phyloP scores from a whole-genome alignment of 2,797 vertebrate genomes.

The Simalia tracyae region DNA sequence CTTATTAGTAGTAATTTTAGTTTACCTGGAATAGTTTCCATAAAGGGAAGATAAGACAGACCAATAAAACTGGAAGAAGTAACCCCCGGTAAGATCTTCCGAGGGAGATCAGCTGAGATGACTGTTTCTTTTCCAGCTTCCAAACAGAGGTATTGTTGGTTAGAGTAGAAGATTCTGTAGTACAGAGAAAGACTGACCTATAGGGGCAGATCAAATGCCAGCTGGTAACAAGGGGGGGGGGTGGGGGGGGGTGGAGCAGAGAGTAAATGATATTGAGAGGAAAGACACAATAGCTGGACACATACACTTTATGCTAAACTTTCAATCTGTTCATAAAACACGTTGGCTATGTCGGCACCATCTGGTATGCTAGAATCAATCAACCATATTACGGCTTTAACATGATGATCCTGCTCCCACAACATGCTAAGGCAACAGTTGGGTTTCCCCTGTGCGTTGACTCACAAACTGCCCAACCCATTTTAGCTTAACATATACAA shows the following conservation, averaged over 20 bases:
- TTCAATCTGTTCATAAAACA: not conserved
- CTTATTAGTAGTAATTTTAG: not conserved
- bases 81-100: not conserved
- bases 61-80: not conserved
- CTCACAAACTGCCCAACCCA: not conserved
- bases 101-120: not conserved
- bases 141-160: not conserved
- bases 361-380: not conserved
- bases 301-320: not conserved
- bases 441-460: not conserved
- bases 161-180: slow-evolving; percentile 9
- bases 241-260: not conserved
- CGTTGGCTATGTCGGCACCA: not conserved
- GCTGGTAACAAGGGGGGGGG: not conserved
- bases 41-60: not conserved
- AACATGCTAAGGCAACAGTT: not conserved
- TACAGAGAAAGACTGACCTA: slow-evolving; percentile 20
- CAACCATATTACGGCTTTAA: not conserved
- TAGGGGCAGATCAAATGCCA: not conserved
- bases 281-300: not conserved
- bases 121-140: no score
- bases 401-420: not conserved
- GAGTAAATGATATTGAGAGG: not conserved
- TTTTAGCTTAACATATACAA: not conserved
- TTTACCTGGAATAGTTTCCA: slow-evolving; percentile 1